These are phyloP conservation scores for Deroptyus accipitrinus DNA, from an alignment of 2,113 vertebrate genomes.

Conservation along the genomic window DNA sequence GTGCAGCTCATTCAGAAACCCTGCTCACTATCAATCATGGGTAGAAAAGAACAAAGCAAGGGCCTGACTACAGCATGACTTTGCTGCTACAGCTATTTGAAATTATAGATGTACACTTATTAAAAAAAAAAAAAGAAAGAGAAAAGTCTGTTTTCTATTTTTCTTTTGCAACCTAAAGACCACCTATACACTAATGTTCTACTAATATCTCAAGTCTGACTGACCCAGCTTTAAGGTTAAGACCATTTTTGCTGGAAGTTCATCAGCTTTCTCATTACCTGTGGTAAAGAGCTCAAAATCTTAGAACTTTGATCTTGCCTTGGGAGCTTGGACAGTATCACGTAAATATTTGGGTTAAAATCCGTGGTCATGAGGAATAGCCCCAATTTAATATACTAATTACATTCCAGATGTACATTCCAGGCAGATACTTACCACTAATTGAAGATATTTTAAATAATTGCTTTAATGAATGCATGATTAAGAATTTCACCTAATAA, in stretches of 20 bases:
- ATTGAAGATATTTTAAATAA: conserved; percentile 16
- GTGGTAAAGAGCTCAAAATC: neutral
- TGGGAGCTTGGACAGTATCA: neutral
- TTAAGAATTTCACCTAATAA: neutral
- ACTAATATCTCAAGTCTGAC: neutral
- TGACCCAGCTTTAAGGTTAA: neutral
- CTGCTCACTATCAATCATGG: neutral
- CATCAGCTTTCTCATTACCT: neutral
- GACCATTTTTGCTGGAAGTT: neutral
- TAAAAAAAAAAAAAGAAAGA: too few relatives aligned
- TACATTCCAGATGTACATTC: neutral
- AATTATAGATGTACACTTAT: rapidly evolving
- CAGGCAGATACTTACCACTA: neutral
- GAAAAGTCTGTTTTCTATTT: neutral
- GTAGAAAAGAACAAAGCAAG: neutral
- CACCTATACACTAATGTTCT: neutral
- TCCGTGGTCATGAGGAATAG: neutral
- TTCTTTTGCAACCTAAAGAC: neutral
- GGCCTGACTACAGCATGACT: neutral
- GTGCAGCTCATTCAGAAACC: neutral
- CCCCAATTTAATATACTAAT: neutral
- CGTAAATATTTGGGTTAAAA: neutral
- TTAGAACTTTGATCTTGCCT: neutral
- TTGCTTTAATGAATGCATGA: neutral
- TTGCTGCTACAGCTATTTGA: neutral